Conservation (phyloP, 2,113 vertebrate genomes). For the Hippoglossus stenolepis region DNA sequence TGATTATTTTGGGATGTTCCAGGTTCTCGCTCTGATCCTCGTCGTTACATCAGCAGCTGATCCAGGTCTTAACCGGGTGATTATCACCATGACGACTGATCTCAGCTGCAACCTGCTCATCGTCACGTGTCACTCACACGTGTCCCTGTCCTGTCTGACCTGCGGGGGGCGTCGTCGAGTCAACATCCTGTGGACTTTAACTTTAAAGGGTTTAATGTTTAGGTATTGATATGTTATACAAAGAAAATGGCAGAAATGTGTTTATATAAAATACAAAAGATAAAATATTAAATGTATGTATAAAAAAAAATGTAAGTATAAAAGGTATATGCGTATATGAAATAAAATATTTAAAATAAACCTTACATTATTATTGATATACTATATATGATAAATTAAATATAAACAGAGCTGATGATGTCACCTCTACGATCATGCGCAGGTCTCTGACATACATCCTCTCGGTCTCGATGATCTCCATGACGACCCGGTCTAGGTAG, state of each 20-base stretch:
- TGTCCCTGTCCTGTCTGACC: no score
- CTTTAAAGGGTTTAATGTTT: no score
- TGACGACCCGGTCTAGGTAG: constrained; percentile 91
- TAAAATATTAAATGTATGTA: background rate
- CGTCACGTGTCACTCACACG: background rate
- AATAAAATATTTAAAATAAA: no score
- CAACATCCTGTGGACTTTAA: no score
- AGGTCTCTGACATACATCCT: constrained; percentile 92
- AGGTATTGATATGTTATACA: no score
- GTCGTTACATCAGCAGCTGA: background rate
- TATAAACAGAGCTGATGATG: background rate
- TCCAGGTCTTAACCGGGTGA: background rate
- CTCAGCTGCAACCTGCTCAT: background rate
- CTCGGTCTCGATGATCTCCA: constrained; percentile 95
- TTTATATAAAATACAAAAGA: background rate
- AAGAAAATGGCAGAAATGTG: no score
- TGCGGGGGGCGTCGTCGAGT: no score
- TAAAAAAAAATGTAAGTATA: background rate
- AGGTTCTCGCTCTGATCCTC: background rate
- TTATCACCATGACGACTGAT: background rate
- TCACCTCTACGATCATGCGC: constrained; percentile 94
- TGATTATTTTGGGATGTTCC: no score
- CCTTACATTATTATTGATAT: no score
- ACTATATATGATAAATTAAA: background rate
- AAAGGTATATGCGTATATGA: no score